Evolutionary conservation across 1,140 invertebrate genomes (phyloP), one percentile per base, ranked within the genome.

Genomic region (Mylabris phalerata): DNA sequence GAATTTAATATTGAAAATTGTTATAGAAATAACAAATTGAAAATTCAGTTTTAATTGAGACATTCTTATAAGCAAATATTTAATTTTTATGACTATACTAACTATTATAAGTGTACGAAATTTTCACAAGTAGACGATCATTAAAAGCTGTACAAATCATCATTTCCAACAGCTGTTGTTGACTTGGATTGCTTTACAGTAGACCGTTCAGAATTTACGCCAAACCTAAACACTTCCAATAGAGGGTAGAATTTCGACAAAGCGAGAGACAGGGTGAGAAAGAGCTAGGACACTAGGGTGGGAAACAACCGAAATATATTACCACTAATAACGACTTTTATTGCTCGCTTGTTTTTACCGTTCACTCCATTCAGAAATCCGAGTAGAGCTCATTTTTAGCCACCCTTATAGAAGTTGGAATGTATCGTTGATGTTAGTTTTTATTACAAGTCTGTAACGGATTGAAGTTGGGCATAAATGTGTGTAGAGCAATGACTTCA

Each of bases 91-190:
- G 1, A 2, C 19, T 19, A 19, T 19, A 19, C 1, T 19, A 19
- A 19, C 19, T 32, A 32, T 32, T 32, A 32, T 7, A 32, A 32
- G 7, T 5, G 32, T 19, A 19, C 32, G 7, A 32, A 32, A 32
- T 32, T 32, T 32, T 7, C 32, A 32, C 32, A 32, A 32, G 32
- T 32, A 47, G 43, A 50, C 61, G 57, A 68, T 67, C 68, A 68
- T 70, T 70, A 68, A 70, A 70, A 67, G 59, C 59, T 57, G 61
- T 61, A 65, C 68, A 70, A 70, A 70, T 70, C 68, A 70, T 70
- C 59, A 67, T 67, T 62, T 60, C 60, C 59, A 48, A 65, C 67
- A 70, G 68, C 68, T 70, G 68, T 44, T 59, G 63, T 59, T 68
- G 68, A 70, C 68, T 70, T 62, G 58, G 67, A 70, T 70, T 65